Percentiles rank a stretch among this genome's conserved stretches.
Conservation (phyloP, 1,140 invertebrate genomes). For the Antheraea mylitta region DNA sequence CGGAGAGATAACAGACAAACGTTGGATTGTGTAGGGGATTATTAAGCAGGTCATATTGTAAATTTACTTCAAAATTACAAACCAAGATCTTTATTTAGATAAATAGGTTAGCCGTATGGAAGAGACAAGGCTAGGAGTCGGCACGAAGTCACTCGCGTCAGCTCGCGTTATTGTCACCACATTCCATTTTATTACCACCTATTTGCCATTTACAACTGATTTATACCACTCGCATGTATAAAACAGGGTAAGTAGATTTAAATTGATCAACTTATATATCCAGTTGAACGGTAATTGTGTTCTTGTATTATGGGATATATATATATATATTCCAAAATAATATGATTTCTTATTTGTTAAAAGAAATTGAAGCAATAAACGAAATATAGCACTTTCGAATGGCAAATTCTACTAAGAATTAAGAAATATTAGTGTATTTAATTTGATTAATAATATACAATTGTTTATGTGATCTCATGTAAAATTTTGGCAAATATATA, state of each 20-base stretch:
- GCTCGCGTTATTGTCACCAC: conserved; percentile 52
- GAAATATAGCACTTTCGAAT: too few species aligned
- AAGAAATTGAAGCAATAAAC: too few species aligned
- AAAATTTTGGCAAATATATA: too few species aligned
- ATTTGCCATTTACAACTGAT: conserved; percentile 63
- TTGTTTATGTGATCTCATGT: too few species aligned
- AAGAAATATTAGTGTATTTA: too few species aligned
- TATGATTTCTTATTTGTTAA: too few species aligned
- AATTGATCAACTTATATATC: too few species aligned
- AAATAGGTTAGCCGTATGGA: conserved; percentile 16
- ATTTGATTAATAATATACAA: too few species aligned
- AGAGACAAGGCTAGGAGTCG: conserved; percentile 41
- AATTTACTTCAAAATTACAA: conserved; percentile 63
- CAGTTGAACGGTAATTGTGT: too few species aligned
- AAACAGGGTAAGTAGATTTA: conserved; percentile 54
- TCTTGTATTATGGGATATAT: too few species aligned
- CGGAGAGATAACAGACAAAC: conserved; percentile 5
- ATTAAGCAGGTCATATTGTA: conserved; percentile 63
- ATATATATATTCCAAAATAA: too few species aligned
- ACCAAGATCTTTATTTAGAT: conserved; percentile 63
- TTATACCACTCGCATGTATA: conserved; percentile 63
- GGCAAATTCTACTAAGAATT: too few species aligned
- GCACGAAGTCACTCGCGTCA: conserved; percentile 34
- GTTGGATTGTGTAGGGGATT: conserved; percentile 60
- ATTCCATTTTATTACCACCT: conserved; percentile 53